Evolutionary conservation across 53 echinoderm and acorn worm species (phyloP), one percentile per base, ranked within the genome.

Genomic region (Henricia sp.): DNA sequence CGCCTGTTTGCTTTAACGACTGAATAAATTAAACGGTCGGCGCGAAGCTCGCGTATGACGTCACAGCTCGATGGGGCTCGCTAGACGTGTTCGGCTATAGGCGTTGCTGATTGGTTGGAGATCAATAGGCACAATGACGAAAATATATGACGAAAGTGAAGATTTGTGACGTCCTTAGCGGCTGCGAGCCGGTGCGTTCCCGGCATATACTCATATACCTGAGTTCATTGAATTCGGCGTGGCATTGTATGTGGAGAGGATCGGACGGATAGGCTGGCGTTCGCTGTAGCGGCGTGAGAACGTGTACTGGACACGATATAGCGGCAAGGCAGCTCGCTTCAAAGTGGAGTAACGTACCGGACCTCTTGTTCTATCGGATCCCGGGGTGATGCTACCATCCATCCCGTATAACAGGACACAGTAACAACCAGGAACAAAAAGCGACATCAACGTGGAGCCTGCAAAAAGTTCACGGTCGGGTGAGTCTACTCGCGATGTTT

Each of bases 111-210:
- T 88, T 88, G 88, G 88, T 82, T 50, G 33, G 44, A 34, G 57
- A 48, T 34, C 59, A 88, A 71, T 88, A n/a, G 88, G 88, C 48
- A 88, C 72, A 83, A 88, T 88, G 88, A 88, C 88, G 88, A 82
- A 84, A 84, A 74, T 52, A 52, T 86, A 71, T 86, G 86, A 86
- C 86, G 86, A 75, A 67, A 62, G 59, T 84, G 88, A 44, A 59
- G 70, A 70, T 44, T 70, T n/a, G 58, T 70, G 71, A 76, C 75
- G 86, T 86, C 67, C 66, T 67, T 86, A 67, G 54, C 86, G 50
- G 40, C 50, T 36, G 73, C 65, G 76, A 65, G 48, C 62, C 67
- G 86, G 37, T n/a, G n/a, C 62, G 50, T 80, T 80, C 48, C 33
- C 63, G 57, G 80, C 80, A 86, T 86, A 86, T 86, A 86, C 50